A percentile compares a stretch with the other conserved stretches of the same genome.
Evolutionary conservation across 2,797 vertebrate species (phyloP).

Genomic region (Lithobates sylvaticus): DNA sequence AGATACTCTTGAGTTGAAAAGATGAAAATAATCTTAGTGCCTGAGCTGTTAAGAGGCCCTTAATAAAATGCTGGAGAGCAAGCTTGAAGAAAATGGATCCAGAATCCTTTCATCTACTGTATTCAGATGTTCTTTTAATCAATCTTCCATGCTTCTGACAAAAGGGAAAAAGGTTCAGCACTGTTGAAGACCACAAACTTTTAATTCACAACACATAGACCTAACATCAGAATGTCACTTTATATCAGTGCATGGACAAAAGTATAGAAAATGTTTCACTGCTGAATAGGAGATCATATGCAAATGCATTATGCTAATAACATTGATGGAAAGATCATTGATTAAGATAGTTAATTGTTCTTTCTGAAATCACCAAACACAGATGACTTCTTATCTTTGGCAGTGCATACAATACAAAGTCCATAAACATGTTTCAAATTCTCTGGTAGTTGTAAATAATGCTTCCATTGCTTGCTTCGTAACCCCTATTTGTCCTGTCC

Average conservation of each 20-base stretch:
- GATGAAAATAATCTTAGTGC: constrained; percentile 79
- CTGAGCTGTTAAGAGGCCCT: constrained; percentile 80
- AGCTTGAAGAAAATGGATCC: constrained; percentile 76
- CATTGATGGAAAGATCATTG: no score
- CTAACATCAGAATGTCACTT: constrained; percentile 43
- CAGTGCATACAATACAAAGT: no score
- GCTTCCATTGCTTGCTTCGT: background rate
- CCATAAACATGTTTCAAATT: no score
- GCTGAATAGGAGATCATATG: no score
- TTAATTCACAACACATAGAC: constrained; percentile 61
- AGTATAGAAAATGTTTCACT: background rate
- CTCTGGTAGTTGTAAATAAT: no score
- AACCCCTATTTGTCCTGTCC: no score
- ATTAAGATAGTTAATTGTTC: no score
- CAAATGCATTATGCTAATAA: no score
- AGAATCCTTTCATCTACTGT: constrained; percentile 76
- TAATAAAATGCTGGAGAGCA: constrained; percentile 69
- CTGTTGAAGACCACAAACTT: constrained; percentile 55
- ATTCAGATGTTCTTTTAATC: constrained; percentile 64
- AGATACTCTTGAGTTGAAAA: constrained; percentile 77
- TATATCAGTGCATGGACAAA: constrained; percentile 22
- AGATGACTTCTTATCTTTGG: no score
- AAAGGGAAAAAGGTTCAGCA: constrained; percentile 66
- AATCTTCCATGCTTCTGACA: constrained; percentile 66
- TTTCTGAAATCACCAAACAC: no score